A percentile compares a stretch with the other conserved stretches of the same genome.
These are phyloP conservation scores for Tetraneura akinire DNA, from an alignment of 1,140 invertebrate genomes.

Conservation along the genomic window DNA sequence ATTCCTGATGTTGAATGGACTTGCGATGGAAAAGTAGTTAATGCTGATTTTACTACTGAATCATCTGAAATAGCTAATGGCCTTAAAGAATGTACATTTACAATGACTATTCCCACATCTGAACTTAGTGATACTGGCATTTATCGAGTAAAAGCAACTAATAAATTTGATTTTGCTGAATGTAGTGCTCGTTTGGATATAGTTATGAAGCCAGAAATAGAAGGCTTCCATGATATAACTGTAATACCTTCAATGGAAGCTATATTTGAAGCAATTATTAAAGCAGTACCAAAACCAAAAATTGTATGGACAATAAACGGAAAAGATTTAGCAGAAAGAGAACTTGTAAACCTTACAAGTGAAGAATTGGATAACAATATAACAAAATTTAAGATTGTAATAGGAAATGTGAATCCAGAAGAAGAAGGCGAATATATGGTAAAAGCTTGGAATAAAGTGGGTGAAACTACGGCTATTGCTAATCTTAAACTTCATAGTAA, in stretches of 20 bases:
- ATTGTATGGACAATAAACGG: slow-evolving; percentile 68
- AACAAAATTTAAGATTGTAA: slow-evolving; percentile 69
- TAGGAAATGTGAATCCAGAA: slow-evolving; percentile 68
- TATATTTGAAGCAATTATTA: slow-evolving; percentile 71
- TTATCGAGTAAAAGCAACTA: slow-evolving; percentile 76
- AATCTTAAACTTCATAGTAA: slow-evolving; percentile 77
- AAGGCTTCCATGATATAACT: slow-evolving; percentile 71
- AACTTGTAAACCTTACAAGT: slow-evolving; percentile 23
- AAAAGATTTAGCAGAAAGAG: slow-evolving; percentile 39
- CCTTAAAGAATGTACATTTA: slow-evolving; percentile 74
- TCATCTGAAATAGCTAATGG: slow-evolving; percentile 71
- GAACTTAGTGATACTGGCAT: slow-evolving; percentile 75
- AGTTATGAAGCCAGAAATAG: slow-evolving; percentile 73
- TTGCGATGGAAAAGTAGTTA: slow-evolving; percentile 60
- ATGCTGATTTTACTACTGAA: slow-evolving; percentile 61
- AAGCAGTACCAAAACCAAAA: slow-evolving; percentile 77
- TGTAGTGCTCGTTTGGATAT: slow-evolving; percentile 71
- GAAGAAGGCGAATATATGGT: slow-evolving; percentile 82
- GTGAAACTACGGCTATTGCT: slow-evolving; percentile 71
- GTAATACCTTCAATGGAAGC: slow-evolving; percentile 72
- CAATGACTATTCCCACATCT: slow-evolving; percentile 69
- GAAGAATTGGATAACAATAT: slow-evolving; percentile 63
- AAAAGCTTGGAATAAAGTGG: slow-evolving; percentile 73
- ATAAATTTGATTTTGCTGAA: slow-evolving; percentile 74
- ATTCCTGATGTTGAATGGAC: slow-evolving; percentile 66